Evolutionary conservation across 2,888 invertebrate genomes (phyloP), one percentile per base, ranked within the genome.

Genomic region (Xestia c-nigrum): DNA sequence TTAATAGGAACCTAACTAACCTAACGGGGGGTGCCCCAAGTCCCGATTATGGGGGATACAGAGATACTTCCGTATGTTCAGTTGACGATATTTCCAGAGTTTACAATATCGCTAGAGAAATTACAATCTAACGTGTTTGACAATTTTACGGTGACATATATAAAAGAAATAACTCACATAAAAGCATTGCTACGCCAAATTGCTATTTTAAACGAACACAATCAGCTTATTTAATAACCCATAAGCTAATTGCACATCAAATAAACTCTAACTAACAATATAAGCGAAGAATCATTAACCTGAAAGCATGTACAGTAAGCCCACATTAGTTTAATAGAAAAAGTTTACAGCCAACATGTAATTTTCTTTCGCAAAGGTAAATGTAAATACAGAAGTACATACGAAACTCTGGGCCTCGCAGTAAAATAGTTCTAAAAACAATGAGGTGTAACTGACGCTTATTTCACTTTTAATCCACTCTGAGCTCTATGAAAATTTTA

Each of bases 391-490:
- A 76, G 43, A 78, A 66, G 83, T 81, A 77, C 57, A 40, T 43
- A 82, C 64, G 31, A 68, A 77, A 78, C 73, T 83, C 67, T 52
- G 74, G 76, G 55, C 74, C 63, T 63, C 72, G 59, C 52, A 76
- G 80, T 82, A 73, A 72, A 84, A 76, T 86, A 88, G 82, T 87
- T 80, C 76, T 75, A 71, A 87, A 81, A 86, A 85, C 83, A 83
- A 81, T 85, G 80, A 83, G 74, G 72, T 85, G 81, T 85, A 86
- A 85, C 89, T 82, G 87, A 85, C 84, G 81, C 81, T 84, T 76
- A 85, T 85, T 84, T 83, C 83, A 85, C 69, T 81, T 85, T 85
- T 88, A 90, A 90, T 89, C 86, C 91, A 87, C 84, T 89, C 87
- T 85, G 80, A 74, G 74, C 73, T 81, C 73, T 75, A 83, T 78